Evolutionary conservation across 2,888 invertebrate species (phyloP).

Genomic region (Morinoia aosen): DNA sequence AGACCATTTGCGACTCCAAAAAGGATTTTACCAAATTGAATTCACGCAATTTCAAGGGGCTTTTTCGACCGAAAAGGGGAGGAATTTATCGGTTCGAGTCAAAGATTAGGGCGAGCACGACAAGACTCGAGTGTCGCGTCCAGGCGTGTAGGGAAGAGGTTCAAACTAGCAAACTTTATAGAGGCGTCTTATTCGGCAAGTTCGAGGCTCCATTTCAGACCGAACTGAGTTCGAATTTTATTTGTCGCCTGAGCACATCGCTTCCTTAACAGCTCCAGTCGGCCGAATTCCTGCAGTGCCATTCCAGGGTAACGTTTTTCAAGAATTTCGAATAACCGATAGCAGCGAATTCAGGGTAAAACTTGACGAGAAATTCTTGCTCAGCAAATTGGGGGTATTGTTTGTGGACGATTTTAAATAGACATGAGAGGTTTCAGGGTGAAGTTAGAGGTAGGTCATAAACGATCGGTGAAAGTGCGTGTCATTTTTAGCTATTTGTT

Average conservation of each 20-base stretch:
- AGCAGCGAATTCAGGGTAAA: not conserved
- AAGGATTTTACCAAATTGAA: conserved; percentile 17
- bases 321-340: conserved; percentile 23
- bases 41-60: conserved; percentile 17
- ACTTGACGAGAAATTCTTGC: conserved; percentile 10
- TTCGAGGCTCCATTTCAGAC: conserved; percentile 33
- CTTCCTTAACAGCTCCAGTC: conserved; percentile 49
- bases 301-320: conserved; percentile 29
- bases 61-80: conserved; percentile 12
- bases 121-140: conserved; percentile 19
- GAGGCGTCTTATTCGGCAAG: conserved; percentile 48
- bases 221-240: conserved; percentile 49
- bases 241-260: conserved; percentile 49
- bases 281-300: conserved; percentile 21
- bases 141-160: conserved; percentile 35
- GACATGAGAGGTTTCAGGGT: not conserved
- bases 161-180: conserved; percentile 50
- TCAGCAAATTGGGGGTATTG: conserved; percentile 1
- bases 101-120: conserved; percentile 13
- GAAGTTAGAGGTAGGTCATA: not conserved
- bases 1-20: conserved; percentile 3
- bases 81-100: conserved; percentile 12
- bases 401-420: not conserved
- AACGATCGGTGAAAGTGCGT: not conserved
- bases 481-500: not conserved